phyloP scores from a whole-genome alignment of 2,113 vertebrate genomes.

The Podarcis muralis region DNA sequence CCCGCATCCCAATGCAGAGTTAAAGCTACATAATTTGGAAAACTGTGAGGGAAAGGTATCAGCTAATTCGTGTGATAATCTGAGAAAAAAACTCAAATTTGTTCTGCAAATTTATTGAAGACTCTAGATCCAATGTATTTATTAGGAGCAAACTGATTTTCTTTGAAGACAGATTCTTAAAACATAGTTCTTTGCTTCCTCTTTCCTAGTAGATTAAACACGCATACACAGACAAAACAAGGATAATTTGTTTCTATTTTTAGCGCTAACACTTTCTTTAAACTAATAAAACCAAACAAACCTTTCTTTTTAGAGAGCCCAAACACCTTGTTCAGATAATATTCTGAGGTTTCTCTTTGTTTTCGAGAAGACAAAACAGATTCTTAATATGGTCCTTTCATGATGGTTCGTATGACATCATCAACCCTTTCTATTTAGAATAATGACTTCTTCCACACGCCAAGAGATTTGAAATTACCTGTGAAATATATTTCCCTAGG shows the following conservation, averaged over 20 bases:
- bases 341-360: not conserved
- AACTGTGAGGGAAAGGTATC: not conserved
- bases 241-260: conserved; percentile 32
- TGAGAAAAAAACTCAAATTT: not conserved
- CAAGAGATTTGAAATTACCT: conserved; percentile 81
- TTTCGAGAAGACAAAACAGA: conserved; percentile 41
- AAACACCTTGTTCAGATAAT: not conserved
- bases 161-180: not conserved
- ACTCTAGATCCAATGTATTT: not conserved
- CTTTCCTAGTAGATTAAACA: not conserved
- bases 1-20: too few species aligned
- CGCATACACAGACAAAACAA: not conserved
- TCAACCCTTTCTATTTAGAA: conserved; percentile 71
- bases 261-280: not conserved
- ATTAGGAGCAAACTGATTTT: not conserved
- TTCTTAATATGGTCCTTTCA: conserved; percentile 51
- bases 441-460: conserved; percentile 75
- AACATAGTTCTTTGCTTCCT: not conserved
- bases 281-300: conserved; percentile 15
- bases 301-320: conserved; percentile 1
- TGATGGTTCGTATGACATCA: conserved; percentile 47
- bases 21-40: not conserved
- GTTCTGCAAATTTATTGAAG: not conserved
- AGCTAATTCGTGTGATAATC: not conserved
- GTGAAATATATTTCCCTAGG: conserved; percentile 80